Evolutionary conservation across 23 tunicate species (phyloP).

Genomic region (Diplosoma virens): DNA sequence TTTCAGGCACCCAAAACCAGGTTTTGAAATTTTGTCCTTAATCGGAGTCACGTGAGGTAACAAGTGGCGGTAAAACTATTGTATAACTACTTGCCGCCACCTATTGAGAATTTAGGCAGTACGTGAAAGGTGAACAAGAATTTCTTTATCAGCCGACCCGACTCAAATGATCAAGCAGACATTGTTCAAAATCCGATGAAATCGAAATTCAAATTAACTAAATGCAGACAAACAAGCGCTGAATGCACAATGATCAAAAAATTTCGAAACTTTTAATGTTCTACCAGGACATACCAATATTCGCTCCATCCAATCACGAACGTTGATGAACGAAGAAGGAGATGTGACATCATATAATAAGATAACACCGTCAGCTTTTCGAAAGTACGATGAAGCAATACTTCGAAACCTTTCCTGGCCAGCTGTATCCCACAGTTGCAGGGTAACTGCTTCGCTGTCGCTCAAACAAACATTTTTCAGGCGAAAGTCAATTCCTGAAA

Average conservation of each 20-base stretch:
- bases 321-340: slow-evolving; percentile 66
- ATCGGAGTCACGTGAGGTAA: too few species aligned
- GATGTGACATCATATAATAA: slow-evolving; percentile 84
- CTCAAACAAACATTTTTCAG: slow-evolving; percentile 41
- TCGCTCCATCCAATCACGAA: slow-evolving; percentile 91
- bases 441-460: slow-evolving; percentile 37
- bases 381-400: slow-evolving; percentile 68
- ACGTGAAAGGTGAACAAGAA: too few species aligned
- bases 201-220: too few species aligned
- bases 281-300: slow-evolving; percentile 29
- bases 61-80: too few species aligned
- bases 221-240: too few species aligned
- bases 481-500: slow-evolving; percentile 78
- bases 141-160: too few species aligned
- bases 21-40: too few species aligned
- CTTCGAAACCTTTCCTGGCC: slow-evolving; percentile 89
- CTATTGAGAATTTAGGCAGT: too few species aligned
- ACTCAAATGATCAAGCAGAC: too few species aligned
- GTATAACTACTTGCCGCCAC: too few species aligned
- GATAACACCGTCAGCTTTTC: slow-evolving; percentile 79
- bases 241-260: neutral
- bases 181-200: too few species aligned
- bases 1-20: too few species aligned
- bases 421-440: slow-evolving; percentile 92
- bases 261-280: neutral